Conservation (phyloP, 2,113 vertebrate species). For the Gallinago paraguaiae region DNA sequence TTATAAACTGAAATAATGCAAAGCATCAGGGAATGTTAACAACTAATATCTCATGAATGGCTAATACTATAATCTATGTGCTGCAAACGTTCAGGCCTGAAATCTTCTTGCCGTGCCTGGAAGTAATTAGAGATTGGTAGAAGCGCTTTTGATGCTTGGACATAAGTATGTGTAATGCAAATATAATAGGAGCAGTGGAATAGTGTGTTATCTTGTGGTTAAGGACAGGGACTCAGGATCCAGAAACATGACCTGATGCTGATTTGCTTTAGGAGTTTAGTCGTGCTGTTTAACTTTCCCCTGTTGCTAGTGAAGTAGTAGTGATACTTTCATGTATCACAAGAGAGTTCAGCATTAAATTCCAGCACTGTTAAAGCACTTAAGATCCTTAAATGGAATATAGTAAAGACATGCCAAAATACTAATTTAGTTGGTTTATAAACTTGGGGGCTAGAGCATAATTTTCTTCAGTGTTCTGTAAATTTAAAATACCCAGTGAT, state of each 20-base stretch:
- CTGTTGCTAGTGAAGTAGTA: neutral
- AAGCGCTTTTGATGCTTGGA: conserved; percentile 6
- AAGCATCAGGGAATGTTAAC: neutral
- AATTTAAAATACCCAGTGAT: neutral
- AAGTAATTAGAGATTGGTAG: neutral
- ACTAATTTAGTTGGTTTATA: neutral
- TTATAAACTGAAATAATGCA: neutral
- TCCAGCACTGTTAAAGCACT: neutral
- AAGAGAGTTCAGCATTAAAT: neutral
- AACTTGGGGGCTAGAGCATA: neutral
- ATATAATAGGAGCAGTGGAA: neutral
- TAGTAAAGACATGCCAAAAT: neutral
- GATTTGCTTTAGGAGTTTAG: neutral
- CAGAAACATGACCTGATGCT: neutral
- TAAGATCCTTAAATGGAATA: neutral
- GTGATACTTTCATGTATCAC: neutral
- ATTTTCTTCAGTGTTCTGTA: neutral
- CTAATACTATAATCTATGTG: neutral
- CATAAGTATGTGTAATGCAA: neutral
- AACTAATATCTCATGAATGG: neutral
- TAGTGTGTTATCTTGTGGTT: neutral
- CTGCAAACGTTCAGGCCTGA: neutral
- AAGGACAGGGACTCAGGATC: neutral
- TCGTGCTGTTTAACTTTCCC: neutral
- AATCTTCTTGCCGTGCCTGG: neutral